These are phyloP conservation scores for Alouatta palliata DNA, from an alignment of 2,113 vertebrate species.

Conservation along the genomic window DNA sequence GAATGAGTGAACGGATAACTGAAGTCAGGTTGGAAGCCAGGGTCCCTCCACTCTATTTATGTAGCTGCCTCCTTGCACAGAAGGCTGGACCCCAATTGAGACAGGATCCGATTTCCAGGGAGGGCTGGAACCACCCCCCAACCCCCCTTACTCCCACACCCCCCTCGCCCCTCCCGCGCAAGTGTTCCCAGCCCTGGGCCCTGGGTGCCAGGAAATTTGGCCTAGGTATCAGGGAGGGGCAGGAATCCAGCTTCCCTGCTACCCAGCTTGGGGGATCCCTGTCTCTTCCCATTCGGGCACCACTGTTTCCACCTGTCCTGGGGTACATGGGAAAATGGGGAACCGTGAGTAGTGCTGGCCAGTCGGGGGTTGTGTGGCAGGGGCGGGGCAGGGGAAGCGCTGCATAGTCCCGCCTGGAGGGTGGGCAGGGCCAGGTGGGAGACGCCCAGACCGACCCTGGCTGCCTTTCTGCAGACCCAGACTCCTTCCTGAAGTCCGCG, in stretches of 20 bases:
- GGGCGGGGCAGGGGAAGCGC: neutral
- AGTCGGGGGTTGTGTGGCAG: neutral
- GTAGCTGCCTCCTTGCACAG: neutral
- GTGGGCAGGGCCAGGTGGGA: neutral
- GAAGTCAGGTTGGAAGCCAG: neutral
- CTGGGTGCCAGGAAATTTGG: neutral
- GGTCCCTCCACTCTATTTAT: neutral
- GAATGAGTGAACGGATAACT: neutral
- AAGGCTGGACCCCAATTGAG: neutral
- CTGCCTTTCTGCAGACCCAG: slow-evolving; percentile 89
- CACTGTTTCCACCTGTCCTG: fast-evolving
- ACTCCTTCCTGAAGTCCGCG: slow-evolving; percentile 94
- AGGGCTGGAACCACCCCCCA: neutral
- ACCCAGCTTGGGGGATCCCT: neutral
- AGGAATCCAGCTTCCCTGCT: neutral
- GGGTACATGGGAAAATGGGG: neutral
- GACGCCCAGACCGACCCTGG: neutral
- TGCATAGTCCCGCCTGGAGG: neutral
- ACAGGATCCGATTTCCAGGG: slow-evolving; percentile 54
- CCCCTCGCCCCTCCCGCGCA: neutral
- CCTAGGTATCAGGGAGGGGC: neutral
- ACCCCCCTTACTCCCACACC: neutral
- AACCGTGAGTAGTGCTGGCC: neutral
- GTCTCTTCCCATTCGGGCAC: neutral
- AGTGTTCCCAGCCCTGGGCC: neutral